Evolutionary conservation across 2,113 vertebrate genomes (phyloP).

Genomic region (rabbit (Oryctolagus cuniculus)): mOryCun1.1 NC_091435.1:47014001-47014500

Average conservation of each 20-base stretch:
- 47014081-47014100: slow-evolving; percentile 27
- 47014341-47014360: slow-evolving; percentile 53
- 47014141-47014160: slow-evolving; percentile 28
- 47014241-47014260: slow-evolving; percentile 82
- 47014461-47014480: neutral
- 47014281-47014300: slow-evolving; percentile 74
- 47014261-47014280: slow-evolving; percentile 65
- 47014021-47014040: slow-evolving; percentile 53
- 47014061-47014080: slow-evolving; percentile 51
- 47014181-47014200: slow-evolving; percentile 51
- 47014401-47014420: slow-evolving; percentile 68
- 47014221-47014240: slow-evolving; percentile 79
- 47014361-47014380: slow-evolving; percentile 20
- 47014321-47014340: neutral
- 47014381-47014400: slow-evolving; percentile 8
- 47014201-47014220: slow-evolving; percentile 79
- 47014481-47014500: neutral
- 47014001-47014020: slow-evolving; percentile 60
- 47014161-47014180: slow-evolving; percentile 46
- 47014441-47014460: slow-evolving; percentile 36
- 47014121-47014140: slow-evolving; percentile 30
- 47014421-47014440: neutral
- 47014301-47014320: slow-evolving; percentile 77
- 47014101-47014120: slow-evolving; percentile 72
- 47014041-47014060: neutral